Percentiles rank a stretch among this genome's conserved stretches.
Evolutionary conservation across 2,113 vertebrate species (phyloP).

Genomic region (Syngnathus scovelli): DNA sequence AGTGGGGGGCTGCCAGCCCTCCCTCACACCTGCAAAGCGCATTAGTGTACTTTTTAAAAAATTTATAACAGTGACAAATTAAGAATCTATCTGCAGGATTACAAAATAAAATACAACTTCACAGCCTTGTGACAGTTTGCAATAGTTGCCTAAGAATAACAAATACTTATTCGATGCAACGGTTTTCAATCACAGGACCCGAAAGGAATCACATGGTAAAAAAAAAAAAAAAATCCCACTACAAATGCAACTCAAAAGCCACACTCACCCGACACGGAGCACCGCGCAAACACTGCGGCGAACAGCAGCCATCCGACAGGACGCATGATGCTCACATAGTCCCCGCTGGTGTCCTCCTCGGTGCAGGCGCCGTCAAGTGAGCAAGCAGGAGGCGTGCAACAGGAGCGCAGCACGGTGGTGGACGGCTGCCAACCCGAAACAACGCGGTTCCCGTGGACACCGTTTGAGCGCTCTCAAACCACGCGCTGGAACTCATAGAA

Average conservation of each 20-base stretch:
- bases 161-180: neutral
- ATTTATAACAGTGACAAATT: neutral
- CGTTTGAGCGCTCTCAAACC: neutral
- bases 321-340: constrained; percentile 79
- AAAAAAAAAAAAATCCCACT: neutral
- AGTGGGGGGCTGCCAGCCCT: constrained; percentile 36
- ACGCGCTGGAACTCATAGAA: too few species aligned
- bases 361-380: constrained; percentile 22
- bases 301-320: constrained; percentile 74
- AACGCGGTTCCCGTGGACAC: neutral
- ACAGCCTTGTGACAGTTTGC: too few species aligned
- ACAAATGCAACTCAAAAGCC: neutral
- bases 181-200: neutral
- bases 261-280: constrained; percentile 69
- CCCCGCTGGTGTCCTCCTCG: constrained; percentile 49
- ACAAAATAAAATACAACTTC: too few species aligned
- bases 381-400: constrained; percentile 3
- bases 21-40: constrained; percentile 44
- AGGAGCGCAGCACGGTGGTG: neutral
- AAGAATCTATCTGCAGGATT: neutral
- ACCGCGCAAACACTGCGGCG: constrained; percentile 63
- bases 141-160: neutral
- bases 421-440: neutral
- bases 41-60: neutral
- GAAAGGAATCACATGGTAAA: neutral